Evolutionary conservation across 92 coral and sea anemone species (phyloP).

Genomic region (Zoanthus sansibaricus): DNA sequence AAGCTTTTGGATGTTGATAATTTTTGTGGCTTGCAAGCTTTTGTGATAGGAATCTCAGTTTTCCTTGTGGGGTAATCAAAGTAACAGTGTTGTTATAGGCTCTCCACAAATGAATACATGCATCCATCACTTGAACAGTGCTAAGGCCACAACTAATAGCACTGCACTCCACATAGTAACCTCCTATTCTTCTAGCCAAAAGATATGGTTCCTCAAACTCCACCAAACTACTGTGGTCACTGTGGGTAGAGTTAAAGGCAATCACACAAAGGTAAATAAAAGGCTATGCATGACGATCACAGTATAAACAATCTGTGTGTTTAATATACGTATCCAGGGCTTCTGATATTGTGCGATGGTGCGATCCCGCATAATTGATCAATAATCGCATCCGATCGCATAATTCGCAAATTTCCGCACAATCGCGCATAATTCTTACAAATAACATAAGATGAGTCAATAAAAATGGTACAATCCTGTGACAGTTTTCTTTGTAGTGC

Average conservation of each 20-base stretch:
- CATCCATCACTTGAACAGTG: constrained; percentile 30
- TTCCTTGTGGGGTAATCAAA: not conserved
- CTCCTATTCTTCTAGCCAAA: constrained; percentile 14
- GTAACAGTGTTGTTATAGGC: constrained; percentile 11
- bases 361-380: no score
- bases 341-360: no score
- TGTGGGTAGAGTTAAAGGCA: not conserved
- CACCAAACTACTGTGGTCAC: not conserved
- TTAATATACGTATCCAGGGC: no score
- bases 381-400: no score
- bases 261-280: no score
- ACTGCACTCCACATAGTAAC: constrained; percentile 44
- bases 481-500: no score
- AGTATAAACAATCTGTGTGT: no score
- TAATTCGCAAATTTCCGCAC: no score
- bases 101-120: constrained; percentile 30
- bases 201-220: constrained; percentile 36
- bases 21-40: not conserved
- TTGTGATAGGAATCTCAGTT: constrained; percentile 20
- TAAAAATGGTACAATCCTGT: no score
- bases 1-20: not conserved
- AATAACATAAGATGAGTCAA: no score
- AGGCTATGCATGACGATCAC: no score
- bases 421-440: no score
- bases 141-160: constrained; percentile 8